Evolutionary conservation across 1,140 invertebrate species (phyloP).

Genomic region (Anoplophora glabripennis): DNA sequence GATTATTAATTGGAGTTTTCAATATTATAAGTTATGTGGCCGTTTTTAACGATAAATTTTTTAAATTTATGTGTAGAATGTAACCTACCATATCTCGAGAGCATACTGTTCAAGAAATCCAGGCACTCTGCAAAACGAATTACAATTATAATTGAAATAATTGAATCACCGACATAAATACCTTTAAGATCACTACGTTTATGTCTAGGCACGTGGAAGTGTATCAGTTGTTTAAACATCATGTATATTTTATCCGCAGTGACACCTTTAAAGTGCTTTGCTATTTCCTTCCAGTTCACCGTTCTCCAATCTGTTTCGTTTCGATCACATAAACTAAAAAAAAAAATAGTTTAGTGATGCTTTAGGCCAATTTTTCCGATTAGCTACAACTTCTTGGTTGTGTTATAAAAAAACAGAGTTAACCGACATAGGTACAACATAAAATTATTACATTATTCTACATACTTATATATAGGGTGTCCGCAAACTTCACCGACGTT

Average conservation of each 20-base stretch:
- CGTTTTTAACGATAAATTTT: neutral
- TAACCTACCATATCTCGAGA: too few species aligned
- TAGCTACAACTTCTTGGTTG: too few species aligned
- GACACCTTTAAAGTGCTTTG: slow-evolving; percentile 15
- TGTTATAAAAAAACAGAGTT: too few species aligned
- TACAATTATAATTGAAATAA: neutral
- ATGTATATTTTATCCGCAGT: slow-evolving; percentile 10
- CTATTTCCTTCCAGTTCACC: slow-evolving; percentile 19
- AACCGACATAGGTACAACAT: too few species aligned
- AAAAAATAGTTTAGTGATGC: neutral
- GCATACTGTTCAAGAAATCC: slow-evolving; percentile 4
- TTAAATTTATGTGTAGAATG: neutral
- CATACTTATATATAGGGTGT: too few species aligned
- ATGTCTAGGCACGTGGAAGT: slow-evolving; percentile 5
- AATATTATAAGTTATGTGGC: neutral
- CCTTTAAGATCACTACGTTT: slow-evolving; percentile 13
- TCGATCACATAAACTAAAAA: slow-evolving; percentile 13
- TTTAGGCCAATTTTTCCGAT: too few species aligned
- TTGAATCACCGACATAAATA: neutral
- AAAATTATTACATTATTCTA: too few species aligned
- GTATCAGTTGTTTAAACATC: slow-evolving; percentile 10
- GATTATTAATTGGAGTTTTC: neutral
- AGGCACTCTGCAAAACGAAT: slow-evolving; percentile 14
- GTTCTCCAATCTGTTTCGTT: slow-evolving; percentile 13
- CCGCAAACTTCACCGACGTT: too few species aligned